Conservation (phyloP, 2,113 vertebrate species). For the Lycaon pictus region DNA sequence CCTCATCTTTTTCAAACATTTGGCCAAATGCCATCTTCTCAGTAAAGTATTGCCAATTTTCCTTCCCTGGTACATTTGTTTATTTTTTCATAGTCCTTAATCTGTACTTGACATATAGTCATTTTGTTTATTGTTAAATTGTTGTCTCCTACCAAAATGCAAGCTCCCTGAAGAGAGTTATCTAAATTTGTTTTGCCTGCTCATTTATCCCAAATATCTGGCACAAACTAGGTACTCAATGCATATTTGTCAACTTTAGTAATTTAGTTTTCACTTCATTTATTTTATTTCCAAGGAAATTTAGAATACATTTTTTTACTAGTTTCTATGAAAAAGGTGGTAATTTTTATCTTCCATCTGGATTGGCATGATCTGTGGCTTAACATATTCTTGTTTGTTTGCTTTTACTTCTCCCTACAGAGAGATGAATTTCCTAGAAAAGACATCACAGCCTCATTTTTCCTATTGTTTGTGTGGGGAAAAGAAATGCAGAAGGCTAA, state of each 20-base stretch:
- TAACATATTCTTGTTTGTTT: conserved; percentile 25
- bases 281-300: conserved; percentile 10
- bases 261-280: not conserved
- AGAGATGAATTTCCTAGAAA: not conserved
- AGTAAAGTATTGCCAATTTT: not conserved
- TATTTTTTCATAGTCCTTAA: not conserved
- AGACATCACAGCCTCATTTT: not conserved
- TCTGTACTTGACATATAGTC: not conserved
- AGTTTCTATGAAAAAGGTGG: not conserved
- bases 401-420: not conserved
- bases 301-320: not conserved
- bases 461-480: not conserved
- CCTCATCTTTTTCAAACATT: not conserved
- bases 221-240: not conserved
- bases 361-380: not conserved
- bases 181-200: not conserved
- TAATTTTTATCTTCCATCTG: not conserved
- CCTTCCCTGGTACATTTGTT: not conserved
- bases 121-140: not conserved
- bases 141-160: not conserved
- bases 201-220: not conserved
- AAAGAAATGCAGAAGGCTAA: not conserved
- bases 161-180: not conserved
- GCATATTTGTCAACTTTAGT: not conserved
- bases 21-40: not conserved